Base-by-base conservation (phyloP, 2,888 invertebrate genomes). In the Crossocerus cetratus region DNA sequence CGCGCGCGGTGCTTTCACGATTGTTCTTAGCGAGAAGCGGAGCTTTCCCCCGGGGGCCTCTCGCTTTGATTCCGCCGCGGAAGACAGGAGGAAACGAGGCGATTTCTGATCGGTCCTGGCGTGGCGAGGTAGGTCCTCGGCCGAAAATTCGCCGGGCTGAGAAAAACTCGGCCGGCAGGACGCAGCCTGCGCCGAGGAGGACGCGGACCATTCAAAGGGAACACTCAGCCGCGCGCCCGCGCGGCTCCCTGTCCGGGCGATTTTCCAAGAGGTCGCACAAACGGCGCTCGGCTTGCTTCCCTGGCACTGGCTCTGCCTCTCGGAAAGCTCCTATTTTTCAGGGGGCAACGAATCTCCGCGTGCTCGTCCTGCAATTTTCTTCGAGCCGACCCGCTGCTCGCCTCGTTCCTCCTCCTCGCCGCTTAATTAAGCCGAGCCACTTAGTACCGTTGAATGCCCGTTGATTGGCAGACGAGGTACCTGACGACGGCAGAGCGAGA, bases 361-460 rank as follows among this genome's bases (percentile, higher is more conserved):
- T 4, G 43, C 65, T 54, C 67, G 68, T 63, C 68, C 63, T 43
- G 65, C 69, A 62, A 69, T 73, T 75, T 76, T 60, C 65, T 65
- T 66, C 54, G 67, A 18, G 32, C n/a, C 66, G 58, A 54, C n/a
- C n/a, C 16, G 44, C 49, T 42, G 59, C 59, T 65, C 18, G 55
- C 55, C 58, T 54, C 53, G 58, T 66, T 70, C 74, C 71, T 67
- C 65, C 69, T 78, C 56, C 65, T 77, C 72, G 70, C 78, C 78
- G 79, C 83, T 87, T 86, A 86, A 87, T 87, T 87, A 87, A 86
- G 84, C 83, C 82, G 75, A 81, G 82, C 80, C 85, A 86, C 84
- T 85, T 85, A 85, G 83, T 81, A 80, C 80, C 82, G 77, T 77
- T 82, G 87, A 87, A 87, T 87, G 86, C 83, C 80, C 77, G 83